A percentile compares a stretch with the other conserved stretches of the same genome.
Evolutionary conservation across 2,113 vertebrate species (phyloP).

Genomic region (Rana temporaria): DNA sequence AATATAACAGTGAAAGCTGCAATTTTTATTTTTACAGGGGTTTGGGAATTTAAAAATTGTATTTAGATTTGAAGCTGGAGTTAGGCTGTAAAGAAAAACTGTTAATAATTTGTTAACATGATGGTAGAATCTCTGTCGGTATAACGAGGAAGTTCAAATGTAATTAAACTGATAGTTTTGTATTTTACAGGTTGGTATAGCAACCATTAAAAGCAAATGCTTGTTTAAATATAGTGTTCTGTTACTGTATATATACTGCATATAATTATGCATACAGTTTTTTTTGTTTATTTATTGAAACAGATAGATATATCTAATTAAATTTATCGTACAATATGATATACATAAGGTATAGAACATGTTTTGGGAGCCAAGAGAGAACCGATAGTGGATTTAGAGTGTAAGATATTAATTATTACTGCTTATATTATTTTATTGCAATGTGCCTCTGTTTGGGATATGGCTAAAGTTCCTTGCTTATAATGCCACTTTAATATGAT

Average conservation of each 20-base stretch:
- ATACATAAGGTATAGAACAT: background rate
- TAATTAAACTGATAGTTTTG: no score
- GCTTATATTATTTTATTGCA: conserved; percentile 6
- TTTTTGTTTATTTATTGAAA: background rate
- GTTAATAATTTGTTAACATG: no score
- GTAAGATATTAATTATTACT: conserved; percentile 19
- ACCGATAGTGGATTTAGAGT: background rate
- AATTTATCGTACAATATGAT: background rate
- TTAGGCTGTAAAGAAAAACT: no score
- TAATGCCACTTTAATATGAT: conserved; percentile 53
- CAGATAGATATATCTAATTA: background rate
- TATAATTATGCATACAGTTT: background rate
- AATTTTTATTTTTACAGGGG: no score
- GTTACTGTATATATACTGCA: background rate
- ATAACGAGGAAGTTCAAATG: no score
- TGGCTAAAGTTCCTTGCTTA: background rate
- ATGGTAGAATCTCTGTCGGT: no score
- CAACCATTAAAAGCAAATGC: no score
- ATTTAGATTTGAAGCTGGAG: no score
- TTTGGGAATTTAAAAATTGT: no score
- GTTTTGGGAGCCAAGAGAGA: background rate
- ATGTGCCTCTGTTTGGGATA: conserved; percentile 21
- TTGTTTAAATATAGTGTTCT: no score
- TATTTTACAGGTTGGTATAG: no score
- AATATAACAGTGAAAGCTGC: no score